A percentile compares a stretch with the other conserved stretches of the same genome.
phyloP scores from a whole-genome alignment of 2,888 invertebrate genomes.

The Clanis bilineata region DNA sequence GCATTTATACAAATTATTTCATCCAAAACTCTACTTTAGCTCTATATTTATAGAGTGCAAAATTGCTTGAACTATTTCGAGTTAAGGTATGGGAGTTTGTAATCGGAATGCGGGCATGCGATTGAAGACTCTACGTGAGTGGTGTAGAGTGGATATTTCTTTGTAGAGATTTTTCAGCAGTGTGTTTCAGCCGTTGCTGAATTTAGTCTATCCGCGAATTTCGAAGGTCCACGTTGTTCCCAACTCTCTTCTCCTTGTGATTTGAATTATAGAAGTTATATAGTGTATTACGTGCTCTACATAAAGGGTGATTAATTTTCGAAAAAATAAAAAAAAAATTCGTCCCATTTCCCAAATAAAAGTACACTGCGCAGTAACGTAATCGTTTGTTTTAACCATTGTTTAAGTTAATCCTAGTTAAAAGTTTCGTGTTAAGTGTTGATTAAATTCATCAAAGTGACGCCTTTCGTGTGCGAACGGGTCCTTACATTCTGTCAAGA shows the following conservation, averaged over 20 bases:
- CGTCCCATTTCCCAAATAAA: not conserved
- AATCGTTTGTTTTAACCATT: too few relatives aligned
- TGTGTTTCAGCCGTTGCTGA: slow-evolving; percentile 20
- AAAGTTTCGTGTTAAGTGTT: slow-evolving; percentile 16
- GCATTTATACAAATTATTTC: not conserved
- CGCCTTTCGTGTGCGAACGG: slow-evolving; percentile 16
- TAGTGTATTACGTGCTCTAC: slow-evolving; percentile 8
- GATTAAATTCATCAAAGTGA: slow-evolving; percentile 15
- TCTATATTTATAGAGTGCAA: not conserved
- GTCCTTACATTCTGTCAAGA: slow-evolving; percentile 21
- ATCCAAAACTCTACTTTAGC: not conserved
- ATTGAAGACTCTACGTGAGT: slow-evolving; percentile 1
- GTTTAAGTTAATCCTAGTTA: slow-evolving; percentile 6
- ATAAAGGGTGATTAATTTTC: not conserved
- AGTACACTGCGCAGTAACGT: not conserved
- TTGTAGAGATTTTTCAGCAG: slow-evolving; percentile 13
- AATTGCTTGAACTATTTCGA: not conserved
- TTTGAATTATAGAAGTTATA: slow-evolving; percentile 15
- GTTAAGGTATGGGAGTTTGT: not conserved
- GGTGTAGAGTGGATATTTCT: slow-evolving; percentile 4
- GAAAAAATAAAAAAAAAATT: not conserved
- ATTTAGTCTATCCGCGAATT: slow-evolving; percentile 38
- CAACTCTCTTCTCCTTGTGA: slow-evolving; percentile 21
- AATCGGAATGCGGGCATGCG: not conserved
- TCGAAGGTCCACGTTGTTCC: slow-evolving; percentile 37